phyloP scores from a whole-genome alignment of 2,888 invertebrate species.

The Automeris io region DNA sequence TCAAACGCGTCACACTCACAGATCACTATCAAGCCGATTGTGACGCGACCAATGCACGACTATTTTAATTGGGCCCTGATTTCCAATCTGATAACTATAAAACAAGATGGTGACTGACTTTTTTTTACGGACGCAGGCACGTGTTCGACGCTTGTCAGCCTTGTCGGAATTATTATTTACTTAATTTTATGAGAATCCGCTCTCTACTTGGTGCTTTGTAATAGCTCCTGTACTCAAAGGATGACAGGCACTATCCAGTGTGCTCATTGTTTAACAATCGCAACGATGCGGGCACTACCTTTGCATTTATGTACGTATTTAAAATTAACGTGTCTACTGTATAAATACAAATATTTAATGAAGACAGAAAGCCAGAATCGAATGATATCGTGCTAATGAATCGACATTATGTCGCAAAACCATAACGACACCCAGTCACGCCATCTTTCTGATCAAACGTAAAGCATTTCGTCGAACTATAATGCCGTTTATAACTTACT shows the following conservation, averaged over 20 bases:
- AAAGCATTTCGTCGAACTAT: slow-evolving; percentile 59
- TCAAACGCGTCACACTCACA: slow-evolving; percentile 58
- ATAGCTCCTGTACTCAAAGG: slow-evolving; percentile 33
- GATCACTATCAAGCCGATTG: slow-evolving; percentile 64
- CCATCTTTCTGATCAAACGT: slow-evolving; percentile 70
- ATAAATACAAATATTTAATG: slow-evolving; percentile 68
- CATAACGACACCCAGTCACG: slow-evolving; percentile 73
- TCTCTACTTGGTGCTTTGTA: slow-evolving; percentile 25
- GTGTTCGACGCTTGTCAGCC: slow-evolving; percentile 51
- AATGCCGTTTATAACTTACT: slow-evolving; percentile 70
- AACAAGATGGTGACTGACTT: slow-evolving; percentile 61
- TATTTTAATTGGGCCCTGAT: slow-evolving; percentile 74
- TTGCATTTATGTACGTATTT: slow-evolving; percentile 44
- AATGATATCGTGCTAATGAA: slow-evolving; percentile 68
- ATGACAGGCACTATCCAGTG: slow-evolving; percentile 27
- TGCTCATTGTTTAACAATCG: slow-evolving; percentile 35
- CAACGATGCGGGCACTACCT: slow-evolving; percentile 55
- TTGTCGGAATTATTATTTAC: slow-evolving; percentile 27
- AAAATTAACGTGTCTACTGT: slow-evolving; percentile 52
- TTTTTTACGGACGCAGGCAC: slow-evolving; percentile 50
- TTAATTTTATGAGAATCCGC: slow-evolving; percentile 20
- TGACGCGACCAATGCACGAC: slow-evolving; percentile 73
- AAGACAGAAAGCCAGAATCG: slow-evolving; percentile 69
- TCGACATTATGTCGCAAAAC: slow-evolving; percentile 63
- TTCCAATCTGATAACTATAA: slow-evolving; percentile 54